Conservation (phyloP, 2,113 vertebrate species). For the Australoheros scitulus region DNA sequence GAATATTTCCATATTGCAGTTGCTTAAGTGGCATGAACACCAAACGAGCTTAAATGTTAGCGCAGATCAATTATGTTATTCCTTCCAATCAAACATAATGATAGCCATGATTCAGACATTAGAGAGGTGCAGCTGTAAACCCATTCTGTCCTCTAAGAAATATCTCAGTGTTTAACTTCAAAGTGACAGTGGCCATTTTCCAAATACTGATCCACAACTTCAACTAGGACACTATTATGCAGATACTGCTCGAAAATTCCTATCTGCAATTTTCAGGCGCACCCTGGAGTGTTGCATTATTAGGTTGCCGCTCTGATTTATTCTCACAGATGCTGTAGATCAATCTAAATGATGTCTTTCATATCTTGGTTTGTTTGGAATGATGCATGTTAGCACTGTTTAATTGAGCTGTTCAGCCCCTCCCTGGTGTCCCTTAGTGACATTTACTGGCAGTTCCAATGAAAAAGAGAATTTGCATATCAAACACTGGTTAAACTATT, state of each 20-base stretch:
- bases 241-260: conserved; percentile 58
- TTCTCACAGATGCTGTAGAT: conserved; percentile 67
- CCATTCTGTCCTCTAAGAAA: conserved; percentile 5
- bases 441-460: conserved; percentile 63
- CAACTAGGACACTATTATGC: conserved; percentile 41
- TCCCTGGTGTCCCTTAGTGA: conserved; percentile 60
- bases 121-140: neutral
- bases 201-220: conserved; percentile 31
- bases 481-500: conserved; percentile 68
- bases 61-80: conserved; percentile 40
- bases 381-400: conserved; percentile 60
- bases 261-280: conserved; percentile 67
- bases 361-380: conserved; percentile 69
- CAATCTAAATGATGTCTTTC: conserved; percentile 74
- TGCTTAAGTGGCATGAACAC: conserved; percentile 43
- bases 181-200: neutral
- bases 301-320: conserved; percentile 56
- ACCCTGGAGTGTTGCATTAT: conserved; percentile 46
- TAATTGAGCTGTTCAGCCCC: conserved; percentile 73
- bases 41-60: conserved; percentile 20
- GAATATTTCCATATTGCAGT: conserved; percentile 8
- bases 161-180: conserved; percentile 8
- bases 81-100: conserved; percentile 34
- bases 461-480: conserved; percentile 76
- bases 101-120: conserved; percentile 11